phyloP scores from a whole-genome alignment of 2,797 vertebrate genomes.

The Platalea minor region DNA sequence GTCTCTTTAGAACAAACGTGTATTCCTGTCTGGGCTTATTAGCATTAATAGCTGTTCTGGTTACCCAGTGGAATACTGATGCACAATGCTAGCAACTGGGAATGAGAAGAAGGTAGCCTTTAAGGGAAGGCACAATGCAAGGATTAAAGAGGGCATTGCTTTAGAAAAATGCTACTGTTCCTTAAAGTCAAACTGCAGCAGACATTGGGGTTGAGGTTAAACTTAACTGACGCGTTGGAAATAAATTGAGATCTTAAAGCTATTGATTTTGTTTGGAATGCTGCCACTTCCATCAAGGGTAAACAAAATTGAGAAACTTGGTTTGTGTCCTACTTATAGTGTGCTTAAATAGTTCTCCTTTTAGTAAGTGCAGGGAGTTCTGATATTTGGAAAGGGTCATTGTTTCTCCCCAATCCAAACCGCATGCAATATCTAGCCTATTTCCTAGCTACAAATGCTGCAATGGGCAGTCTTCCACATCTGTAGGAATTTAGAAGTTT shows the following conservation, averaged over 20 bases:
- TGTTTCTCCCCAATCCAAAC: neutral
- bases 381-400: neutral
- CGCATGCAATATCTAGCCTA: neutral
- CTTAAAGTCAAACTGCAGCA: neutral
- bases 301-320: neutral
- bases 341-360: neutral
- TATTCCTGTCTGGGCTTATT: conserved; percentile 49
- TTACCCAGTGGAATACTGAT: conserved; percentile 46
- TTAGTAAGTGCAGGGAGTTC: neutral
- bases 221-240: neutral
- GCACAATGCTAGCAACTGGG: neutral
- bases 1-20: neutral
- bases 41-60: conserved; percentile 42
- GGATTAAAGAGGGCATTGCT: neutral
- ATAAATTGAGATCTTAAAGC: neutral
- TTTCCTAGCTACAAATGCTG: neutral
- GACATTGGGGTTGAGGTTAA: neutral
- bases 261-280: neutral
- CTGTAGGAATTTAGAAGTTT: neutral
- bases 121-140: neutral
- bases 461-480: neutral
- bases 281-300: neutral
- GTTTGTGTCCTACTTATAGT: neutral
- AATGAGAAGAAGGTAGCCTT: neutral
- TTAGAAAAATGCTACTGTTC: neutral